These are phyloP conservation scores for Petaurus breviceps DNA, from an alignment of 2,113 vertebrate species.

Conservation along the genomic window DNA sequence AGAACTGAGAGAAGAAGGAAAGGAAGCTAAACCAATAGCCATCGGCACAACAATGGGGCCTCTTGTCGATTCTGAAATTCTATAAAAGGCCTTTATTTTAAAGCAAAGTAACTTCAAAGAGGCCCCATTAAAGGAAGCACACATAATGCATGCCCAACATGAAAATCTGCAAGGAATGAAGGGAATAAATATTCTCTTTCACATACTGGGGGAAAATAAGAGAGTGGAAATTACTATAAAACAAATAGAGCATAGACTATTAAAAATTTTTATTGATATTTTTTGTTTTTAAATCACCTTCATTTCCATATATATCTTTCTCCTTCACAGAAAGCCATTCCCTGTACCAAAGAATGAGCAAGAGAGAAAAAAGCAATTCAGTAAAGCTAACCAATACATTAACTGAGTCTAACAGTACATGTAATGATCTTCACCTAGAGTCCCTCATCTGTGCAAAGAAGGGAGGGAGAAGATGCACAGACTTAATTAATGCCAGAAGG, in stretches of 20 bases:
- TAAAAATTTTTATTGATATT: background rate
- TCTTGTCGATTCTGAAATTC: background rate
- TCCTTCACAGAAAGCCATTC: background rate
- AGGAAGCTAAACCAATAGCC: background rate
- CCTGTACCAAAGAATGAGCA: background rate
- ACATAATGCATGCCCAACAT: slow-evolving; percentile 1
- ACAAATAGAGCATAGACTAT: slow-evolving; percentile 2
- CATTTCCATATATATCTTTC: slow-evolving; percentile 2
- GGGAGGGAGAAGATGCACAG: background rate
- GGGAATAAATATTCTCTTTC: background rate
- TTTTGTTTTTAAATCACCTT: slow-evolving; percentile 3
- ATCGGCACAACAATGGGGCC: background rate
- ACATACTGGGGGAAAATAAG: background rate
- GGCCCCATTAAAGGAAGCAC: background rate
- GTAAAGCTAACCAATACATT: background rate
- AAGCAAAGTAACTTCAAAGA: background rate
- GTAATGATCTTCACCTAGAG: background rate
- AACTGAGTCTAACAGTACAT: background rate
- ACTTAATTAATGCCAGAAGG: background rate
- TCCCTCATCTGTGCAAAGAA: background rate
- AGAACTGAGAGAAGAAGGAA: background rate
- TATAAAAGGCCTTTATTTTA: background rate
- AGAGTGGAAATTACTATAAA: background rate
- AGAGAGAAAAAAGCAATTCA: background rate
- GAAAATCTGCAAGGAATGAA: background rate